Evolutionary conservation across 2,113 vertebrate species (phyloP).

Genomic region (Motacilla alba): DNA sequence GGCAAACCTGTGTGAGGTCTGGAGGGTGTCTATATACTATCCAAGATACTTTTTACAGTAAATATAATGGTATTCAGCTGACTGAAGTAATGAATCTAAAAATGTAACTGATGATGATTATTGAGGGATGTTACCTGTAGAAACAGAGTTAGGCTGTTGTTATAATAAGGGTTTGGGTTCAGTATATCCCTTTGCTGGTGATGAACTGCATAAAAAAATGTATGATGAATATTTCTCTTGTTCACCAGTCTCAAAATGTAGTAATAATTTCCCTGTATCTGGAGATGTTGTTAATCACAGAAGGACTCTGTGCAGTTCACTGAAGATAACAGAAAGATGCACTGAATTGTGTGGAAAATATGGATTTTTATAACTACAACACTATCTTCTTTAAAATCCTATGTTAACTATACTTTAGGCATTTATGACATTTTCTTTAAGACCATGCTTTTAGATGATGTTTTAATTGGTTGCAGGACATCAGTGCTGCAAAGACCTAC

Average conservation of each 20-base stretch:
- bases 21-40: neutral
- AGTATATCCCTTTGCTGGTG: neutral
- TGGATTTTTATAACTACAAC: neutral
- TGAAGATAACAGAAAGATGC: neutral
- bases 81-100: neutral
- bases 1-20: neutral
- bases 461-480: neutral
- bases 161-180: neutral
- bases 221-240: neutral
- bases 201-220: neutral
- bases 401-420: neutral
- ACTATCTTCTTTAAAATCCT: neutral
- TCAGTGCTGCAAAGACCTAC: neutral
- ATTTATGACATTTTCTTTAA: neutral
- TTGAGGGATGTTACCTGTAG: neutral
- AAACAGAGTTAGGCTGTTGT: neutral
- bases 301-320: neutral
- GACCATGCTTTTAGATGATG: neutral
- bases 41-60: neutral
- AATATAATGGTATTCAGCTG: neutral
- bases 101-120: neutral
- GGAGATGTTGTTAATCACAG: neutral
- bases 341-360: neutral
- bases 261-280: neutral
- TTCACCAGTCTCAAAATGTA: neutral